Conservation (phyloP, 2,797 vertebrate species). For the Trachops cirrhosus region DNA sequence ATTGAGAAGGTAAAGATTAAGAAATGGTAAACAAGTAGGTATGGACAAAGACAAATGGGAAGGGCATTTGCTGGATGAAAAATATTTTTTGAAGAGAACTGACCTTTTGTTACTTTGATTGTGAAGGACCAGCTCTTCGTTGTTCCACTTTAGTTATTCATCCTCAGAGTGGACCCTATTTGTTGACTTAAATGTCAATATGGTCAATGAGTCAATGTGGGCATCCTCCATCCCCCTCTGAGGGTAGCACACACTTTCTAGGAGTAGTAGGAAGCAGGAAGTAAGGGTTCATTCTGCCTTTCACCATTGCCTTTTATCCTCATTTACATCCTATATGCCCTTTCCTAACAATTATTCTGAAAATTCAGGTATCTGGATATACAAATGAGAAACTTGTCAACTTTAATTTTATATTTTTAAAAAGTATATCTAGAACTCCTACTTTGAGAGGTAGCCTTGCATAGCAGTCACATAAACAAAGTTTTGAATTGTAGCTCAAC, state of each 20-base stretch:
- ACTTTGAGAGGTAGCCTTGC: neutral
- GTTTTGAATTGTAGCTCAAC: neutral
- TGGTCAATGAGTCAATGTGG: neutral
- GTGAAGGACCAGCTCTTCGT: neutral
- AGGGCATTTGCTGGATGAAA: neutral
- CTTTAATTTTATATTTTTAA: neutral
- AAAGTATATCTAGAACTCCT: neutral
- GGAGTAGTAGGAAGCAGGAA: neutral
- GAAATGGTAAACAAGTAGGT: neutral
- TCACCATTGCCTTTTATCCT: neutral
- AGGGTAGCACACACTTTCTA: neutral
- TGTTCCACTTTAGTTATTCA: neutral
- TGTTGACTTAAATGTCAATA: neutral
- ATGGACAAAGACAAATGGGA: neutral
- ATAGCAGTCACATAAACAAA: neutral
- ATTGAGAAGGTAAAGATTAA: neutral
- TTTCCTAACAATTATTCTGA: neutral
- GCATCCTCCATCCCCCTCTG: neutral
- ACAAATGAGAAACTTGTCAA: neutral
- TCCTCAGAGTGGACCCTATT: neutral
- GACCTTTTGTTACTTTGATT: neutral
- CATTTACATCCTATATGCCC: neutral
- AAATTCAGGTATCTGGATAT: neutral
- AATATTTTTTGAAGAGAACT: neutral
- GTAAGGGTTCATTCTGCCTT: neutral